Evolutionary conservation across 2,888 invertebrate species (phyloP).

Genomic region (Phrixothrix hirtus): DNA sequence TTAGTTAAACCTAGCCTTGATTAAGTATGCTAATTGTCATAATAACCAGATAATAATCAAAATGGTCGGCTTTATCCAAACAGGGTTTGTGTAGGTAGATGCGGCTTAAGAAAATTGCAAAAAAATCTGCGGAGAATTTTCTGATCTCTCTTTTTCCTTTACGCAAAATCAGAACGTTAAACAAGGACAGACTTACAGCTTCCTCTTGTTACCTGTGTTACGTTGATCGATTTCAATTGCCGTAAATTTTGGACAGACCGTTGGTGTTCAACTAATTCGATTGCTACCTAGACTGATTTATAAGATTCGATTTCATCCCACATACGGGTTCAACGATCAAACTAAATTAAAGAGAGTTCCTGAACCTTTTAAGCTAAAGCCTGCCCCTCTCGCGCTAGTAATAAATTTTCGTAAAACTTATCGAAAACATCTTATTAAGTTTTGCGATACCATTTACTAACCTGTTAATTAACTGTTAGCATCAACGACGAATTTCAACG

Average conservation of each 20-base stretch:
- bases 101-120: constrained; percentile 1
- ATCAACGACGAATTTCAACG: no score
- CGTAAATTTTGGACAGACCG: constrained; percentile 7
- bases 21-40: constrained; percentile 20
- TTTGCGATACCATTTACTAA: no score
- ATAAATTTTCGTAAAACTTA: no score
- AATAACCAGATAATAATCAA: constrained; percentile 12
- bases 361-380: neutral
- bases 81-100: constrained; percentile 6
- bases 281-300: constrained; percentile 3
- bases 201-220: constrained; percentile 7
- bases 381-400: no score
- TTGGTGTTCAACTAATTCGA: constrained; percentile 13
- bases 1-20: constrained; percentile 7
- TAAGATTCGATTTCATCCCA: constrained; percentile 1
- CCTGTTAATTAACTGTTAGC: no score
- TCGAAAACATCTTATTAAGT: no score
- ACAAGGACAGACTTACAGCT: neutral
- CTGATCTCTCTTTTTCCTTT: neutral
- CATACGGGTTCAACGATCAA: constrained; percentile 6
- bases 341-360: neutral
- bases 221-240: constrained; percentile 1
- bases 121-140: constrained; percentile 3
- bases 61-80: constrained; percentile 10
- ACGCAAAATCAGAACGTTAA: neutral